These are phyloP conservation scores for Oscarella lobularis DNA, from an alignment of 37 sponge, comb jelly and placozoan genomes.

Conservation along the genomic window DNA sequence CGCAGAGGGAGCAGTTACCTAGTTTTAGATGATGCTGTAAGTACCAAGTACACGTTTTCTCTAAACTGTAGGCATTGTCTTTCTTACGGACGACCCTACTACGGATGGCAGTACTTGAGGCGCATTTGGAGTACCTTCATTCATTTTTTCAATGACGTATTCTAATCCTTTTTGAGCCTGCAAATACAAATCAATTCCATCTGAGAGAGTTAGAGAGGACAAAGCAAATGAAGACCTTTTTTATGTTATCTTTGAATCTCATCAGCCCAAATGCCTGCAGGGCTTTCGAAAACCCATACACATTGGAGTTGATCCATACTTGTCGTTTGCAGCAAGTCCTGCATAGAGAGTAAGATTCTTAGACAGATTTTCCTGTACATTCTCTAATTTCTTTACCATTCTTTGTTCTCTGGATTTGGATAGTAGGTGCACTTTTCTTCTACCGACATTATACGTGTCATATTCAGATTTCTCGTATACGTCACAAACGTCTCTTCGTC, in stretches of 20 bases:
- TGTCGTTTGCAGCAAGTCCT: constrained; percentile 63
- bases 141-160: not conserved
- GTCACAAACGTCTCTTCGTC: constrained; percentile 40
- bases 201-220: no score
- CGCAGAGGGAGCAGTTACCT: no score
- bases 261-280: constrained; percentile 54
- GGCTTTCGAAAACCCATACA: constrained; percentile 50
- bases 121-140: not conserved
- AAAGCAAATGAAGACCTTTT: no score
- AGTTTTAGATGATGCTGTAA: no score
- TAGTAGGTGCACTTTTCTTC: constrained; percentile 64
- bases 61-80: not conserved
- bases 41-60: no score
- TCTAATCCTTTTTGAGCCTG: not conserved
- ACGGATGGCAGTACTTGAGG: no score
- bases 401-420: constrained; percentile 35
- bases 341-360: not conserved
- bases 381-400: constrained; percentile 32
- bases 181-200: no score
- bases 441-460: constrained; percentile 39
- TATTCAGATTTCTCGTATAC: constrained; percentile 58
- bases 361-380: not conserved
- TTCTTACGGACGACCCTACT: no score
- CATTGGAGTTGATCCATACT: constrained; percentile 60
- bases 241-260: constrained; percentile 50